Evolutionary conservation across 2,113 vertebrate genomes (phyloP).

Genomic region (Rutilus rutilus): DNA sequence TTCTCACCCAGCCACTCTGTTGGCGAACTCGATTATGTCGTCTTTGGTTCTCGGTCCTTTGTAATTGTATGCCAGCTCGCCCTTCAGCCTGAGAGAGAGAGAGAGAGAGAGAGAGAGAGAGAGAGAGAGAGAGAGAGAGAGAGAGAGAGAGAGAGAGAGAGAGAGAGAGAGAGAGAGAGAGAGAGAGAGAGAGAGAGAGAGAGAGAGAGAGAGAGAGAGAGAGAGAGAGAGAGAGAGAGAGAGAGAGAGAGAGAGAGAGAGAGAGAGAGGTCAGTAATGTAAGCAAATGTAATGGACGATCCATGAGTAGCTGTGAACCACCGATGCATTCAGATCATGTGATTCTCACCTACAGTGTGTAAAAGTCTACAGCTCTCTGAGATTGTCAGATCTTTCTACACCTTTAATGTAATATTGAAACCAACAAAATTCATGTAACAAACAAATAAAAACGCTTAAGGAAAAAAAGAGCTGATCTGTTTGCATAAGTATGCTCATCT

Average conservation of each 20-base stretch:
- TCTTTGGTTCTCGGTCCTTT: constrained; percentile 96
- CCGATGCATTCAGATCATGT: not conserved
- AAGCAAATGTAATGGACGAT: not conserved
- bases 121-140: constrained; percentile 21
- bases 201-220: constrained; percentile 22
- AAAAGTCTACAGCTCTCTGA: not conserved
- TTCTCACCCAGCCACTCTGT: constrained; percentile 94
- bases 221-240: constrained; percentile 30
- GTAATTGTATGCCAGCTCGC: constrained; percentile 94
- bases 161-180: constrained; percentile 18
- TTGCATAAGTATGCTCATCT: too few relatives aligned
- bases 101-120: constrained; percentile 24
- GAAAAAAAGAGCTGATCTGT: too few relatives aligned
- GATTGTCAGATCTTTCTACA: not conserved
- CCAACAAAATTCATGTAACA: not conserved
- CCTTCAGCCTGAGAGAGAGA: constrained; percentile 83
- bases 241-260: not conserved
- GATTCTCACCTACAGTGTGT: not conserved
- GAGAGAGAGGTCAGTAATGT: not conserved
- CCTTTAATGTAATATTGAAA: not conserved
- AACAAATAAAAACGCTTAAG: not conserved
- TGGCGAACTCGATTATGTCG: constrained; percentile 96
- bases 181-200: constrained; percentile 21
- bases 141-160: constrained; percentile 30
- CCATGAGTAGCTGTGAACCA: not conserved